Evolutionary conservation across 1,140 invertebrate species (phyloP), one percentile per base, ranked within the genome.

Genomic region (Leptinotarsa defecta): DNA sequence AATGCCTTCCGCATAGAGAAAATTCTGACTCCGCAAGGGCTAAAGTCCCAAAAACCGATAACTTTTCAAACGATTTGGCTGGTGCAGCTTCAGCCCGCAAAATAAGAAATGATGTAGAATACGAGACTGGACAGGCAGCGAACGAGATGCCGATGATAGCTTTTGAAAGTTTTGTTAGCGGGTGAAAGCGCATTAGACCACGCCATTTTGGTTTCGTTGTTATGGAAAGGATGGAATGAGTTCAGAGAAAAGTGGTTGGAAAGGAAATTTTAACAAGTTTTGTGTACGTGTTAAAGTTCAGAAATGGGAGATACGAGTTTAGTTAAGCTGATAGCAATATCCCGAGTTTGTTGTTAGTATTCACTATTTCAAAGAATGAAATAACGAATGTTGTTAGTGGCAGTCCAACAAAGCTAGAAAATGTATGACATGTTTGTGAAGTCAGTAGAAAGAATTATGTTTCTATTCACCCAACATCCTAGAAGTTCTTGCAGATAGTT

Each of bases 111-210:
- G 71, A 73, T 73, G 71, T 73, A 65, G 64, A 68, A 74, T 73
- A 77, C 68, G 73, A 49, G 68, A 75, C 69, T 52, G 76, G 76
- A 77, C 76, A 73, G 73, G 74, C 77, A 64, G 67, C 15, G 52
- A 74, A 74, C 68, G 67, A 57, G 73, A 70, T 74, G 61, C 67
- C 73, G 72, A 77, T 74, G 76, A 74, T 77, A 77, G 77, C 77
- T 78, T 78, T 78, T 78, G 74, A 78, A 78, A 78, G 77, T 78
- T 78, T 78, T 78, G 74, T 78, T 78, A 62, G 77, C 72, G 76
- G 73, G 74, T 74, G 76, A 77, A 74, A 76, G 74, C 77, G 74
- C 77, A 78, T 78, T 76, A 75, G 64, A 71, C 71, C 63, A 73
- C 68, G 74, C 74, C 69, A 78, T 78, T 78, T 78, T 78, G 20